phyloP scores from a whole-genome alignment of 2,888 invertebrate species.

The Allophyes oxyacanthae region DNA sequence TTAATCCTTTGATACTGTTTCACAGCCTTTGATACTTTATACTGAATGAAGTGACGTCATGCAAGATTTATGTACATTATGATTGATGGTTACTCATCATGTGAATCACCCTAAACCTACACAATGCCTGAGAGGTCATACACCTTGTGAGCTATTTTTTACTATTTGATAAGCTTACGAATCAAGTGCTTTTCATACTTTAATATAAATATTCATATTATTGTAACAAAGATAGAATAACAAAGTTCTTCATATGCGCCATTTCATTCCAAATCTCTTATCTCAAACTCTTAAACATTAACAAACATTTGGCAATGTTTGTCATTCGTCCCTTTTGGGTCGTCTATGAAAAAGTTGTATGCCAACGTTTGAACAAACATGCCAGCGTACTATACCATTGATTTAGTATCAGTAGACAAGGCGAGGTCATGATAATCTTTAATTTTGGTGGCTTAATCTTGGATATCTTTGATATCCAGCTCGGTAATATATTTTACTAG shows the following conservation, averaged over 20 bases:
- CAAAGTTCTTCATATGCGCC: slow-evolving; percentile 2
- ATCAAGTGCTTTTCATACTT: too few relatives aligned
- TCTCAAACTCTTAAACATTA: slow-evolving; percentile 29
- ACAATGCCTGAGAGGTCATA: slow-evolving; percentile 17
- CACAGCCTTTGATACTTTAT: slow-evolving; percentile 13
- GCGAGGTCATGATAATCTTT: slow-evolving; percentile 44
- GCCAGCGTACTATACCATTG: slow-evolving; percentile 27
- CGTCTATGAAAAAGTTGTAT: slow-evolving; percentile 19
- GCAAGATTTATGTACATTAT: slow-evolving; percentile 62
- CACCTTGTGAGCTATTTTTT: slow-evolving; percentile 7
- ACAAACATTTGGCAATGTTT: slow-evolving; percentile 49
- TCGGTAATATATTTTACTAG: slow-evolving; percentile 2
- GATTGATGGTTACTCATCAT: slow-evolving; percentile 65
- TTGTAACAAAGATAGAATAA: slow-evolving; percentile 6
- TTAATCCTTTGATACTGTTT: background rate
- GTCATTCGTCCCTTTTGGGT: slow-evolving; percentile 24
- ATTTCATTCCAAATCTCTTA: slow-evolving; percentile 26
- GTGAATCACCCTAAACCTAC: slow-evolving; percentile 49
- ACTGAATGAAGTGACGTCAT: slow-evolving; percentile 60
- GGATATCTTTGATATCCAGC: slow-evolving; percentile 12
- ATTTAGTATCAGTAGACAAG: slow-evolving; percentile 45
- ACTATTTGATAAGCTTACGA: background rate
- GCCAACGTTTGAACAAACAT: slow-evolving; percentile 42
- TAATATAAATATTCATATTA: too few relatives aligned
- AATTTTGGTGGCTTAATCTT: slow-evolving; percentile 17